Evolutionary conservation across 2,797 vertebrate genomes (phyloP), one percentile per base, ranked within the genome.

Genomic region (Xyrichtys novacula): DNA sequence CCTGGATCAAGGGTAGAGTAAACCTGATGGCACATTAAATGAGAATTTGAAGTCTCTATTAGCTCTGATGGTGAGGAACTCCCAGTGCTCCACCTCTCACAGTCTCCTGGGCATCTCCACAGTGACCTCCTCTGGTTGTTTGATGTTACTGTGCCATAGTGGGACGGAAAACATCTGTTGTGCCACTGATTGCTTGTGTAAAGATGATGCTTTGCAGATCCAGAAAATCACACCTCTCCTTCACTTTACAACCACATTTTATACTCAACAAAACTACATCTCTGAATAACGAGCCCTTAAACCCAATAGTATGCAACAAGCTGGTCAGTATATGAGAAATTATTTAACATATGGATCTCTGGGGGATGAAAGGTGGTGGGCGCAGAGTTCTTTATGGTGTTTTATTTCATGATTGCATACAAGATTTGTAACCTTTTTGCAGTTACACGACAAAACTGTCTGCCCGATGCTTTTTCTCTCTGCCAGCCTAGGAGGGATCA

Each of bases 51-150:
- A 17, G 42, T 43, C 10, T 55, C 47, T 54, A 46, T 65, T 16
- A 5, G 11, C 43, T 10, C 43, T 44, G 43, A 49, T 20, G 19
- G 19, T 65, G 67, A 11, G 5, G 50, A 62, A 44, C 14, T 60
- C 44, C 32, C 40, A 20, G 9, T 16, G 34, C 53, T 66, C 67
- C n/a, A 22, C 48, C 15, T 65, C 31, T 31, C 17, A 29, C 10
- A 4, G 62, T 80, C 85, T 90, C 80, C 77, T 70, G 82, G 71
- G 85, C 69, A 85, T 90, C 88, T 87, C 85, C 71, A 92, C 88
- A 90, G 80, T 92, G 92, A 91, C 93, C 90, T 90, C 93, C 85
- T 67, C 89, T 94, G 94, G 93, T 74, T 68, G 66, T 44, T 72
- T 22, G 26, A 56, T 20, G 88, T 84, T 81, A 92, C 70, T 87